Base-by-base conservation (phyloP, 2,888 invertebrate species). In the Epicampocera succincta region DNA sequence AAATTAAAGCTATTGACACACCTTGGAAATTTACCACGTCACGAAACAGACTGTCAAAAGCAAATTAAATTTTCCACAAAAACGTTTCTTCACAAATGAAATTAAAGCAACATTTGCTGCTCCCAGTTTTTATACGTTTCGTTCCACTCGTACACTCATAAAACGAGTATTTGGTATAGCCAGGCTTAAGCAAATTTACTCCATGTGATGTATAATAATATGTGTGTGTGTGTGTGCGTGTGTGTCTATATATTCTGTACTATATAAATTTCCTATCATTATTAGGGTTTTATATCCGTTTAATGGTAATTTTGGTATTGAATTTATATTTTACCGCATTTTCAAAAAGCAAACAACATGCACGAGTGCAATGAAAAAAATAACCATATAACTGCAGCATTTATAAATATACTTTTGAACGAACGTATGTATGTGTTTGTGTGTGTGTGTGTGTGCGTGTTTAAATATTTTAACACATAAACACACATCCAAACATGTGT, bases 321-420 rank as follows among this genome's bases (percentile, higher is more conserved):
- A 78, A 82, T 78, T 82, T 82, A 82, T 82, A 82, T 82, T 82
- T 78, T 82, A 78, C 82, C 78, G 82, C 82, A 82, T 65, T 82
- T 82, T 81, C 61, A 11, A 52, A 60, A 25, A 38, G 50, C 50
- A 60, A 19, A 33, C 21, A 48, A 11, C n/a, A 29, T 19, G 12
- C 19, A 12, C 25, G 42, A 25, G 8, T 6, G n/a, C n/a, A n/a
- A n/a, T n/a, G n/a, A n/a, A n/a, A n/a, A n/a, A 61, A 61, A 54
- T 40, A 19, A 61, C 65, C 54, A 74, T 65, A 74, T 71, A 74
- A 82, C 82, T 78, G 82, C 82, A 82, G 66, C 56, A 78, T 60
- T 74, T 58, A 61, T 60, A 58, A 42, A 25, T 33, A 33, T 33
- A 33, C 33, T 33, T 9, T 33, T 33, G 33, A 8, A 33, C 8